Evolutionary conservation across 2,113 vertebrate species (phyloP).

Genomic region (Callospermophilus lateralis): DNA sequence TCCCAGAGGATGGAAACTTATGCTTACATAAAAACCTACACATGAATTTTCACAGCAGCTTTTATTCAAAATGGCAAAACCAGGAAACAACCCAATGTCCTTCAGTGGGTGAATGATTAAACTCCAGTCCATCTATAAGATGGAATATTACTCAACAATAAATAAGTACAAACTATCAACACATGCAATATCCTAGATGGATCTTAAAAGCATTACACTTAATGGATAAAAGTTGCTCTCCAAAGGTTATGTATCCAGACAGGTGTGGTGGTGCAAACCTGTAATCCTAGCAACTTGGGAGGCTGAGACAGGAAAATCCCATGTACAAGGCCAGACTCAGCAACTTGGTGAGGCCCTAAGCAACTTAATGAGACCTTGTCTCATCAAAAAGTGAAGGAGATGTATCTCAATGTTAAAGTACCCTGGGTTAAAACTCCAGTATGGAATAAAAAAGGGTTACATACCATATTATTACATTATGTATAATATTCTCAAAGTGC

Average conservation of each 20-base stretch:
- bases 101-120: neutral
- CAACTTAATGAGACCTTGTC: no score
- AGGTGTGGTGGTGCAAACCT: no score
- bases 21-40: neutral
- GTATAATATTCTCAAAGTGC: neutral
- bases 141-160: slow-evolving; percentile 27
- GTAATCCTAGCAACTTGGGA: no score
- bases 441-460: no score
- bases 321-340: no score
- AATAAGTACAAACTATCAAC: neutral
- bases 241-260: neutral
- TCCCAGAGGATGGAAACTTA: neutral
- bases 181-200: neutral
- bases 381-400: no score
- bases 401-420: no score
- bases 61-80: neutral
- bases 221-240: neutral
- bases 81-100: neutral
- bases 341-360: no score
- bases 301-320: no score
- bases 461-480: neutral
- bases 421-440: no score
- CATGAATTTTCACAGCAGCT: neutral
- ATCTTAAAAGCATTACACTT: neutral
- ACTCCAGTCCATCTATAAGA: neutral